These are phyloP conservation scores for Diglossa cyanea DNA, from an alignment of 2,797 vertebrate genomes.

Conservation along the genomic window DNA sequence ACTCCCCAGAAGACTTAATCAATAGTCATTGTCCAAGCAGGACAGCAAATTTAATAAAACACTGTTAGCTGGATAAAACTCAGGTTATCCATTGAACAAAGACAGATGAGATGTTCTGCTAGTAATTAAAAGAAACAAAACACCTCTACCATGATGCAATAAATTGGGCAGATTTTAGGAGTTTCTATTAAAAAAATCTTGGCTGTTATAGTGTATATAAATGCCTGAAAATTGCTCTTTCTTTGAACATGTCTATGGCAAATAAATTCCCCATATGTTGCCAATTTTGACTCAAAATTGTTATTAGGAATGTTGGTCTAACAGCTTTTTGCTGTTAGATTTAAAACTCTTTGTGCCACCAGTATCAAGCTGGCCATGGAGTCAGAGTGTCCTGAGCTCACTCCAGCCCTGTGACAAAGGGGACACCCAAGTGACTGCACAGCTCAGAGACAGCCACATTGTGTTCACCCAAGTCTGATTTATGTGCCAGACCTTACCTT, in stretches of 20 bases:
- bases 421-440: rapidly evolving
- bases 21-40: neutral
- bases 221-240: neutral
- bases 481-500: slow-evolving; percentile 78
- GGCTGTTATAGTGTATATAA: neutral
- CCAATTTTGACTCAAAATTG: neutral
- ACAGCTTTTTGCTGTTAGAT: neutral
- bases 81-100: neutral
- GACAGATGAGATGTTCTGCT: neutral
- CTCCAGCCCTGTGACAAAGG: neutral
- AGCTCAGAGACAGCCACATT: neutral
- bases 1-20: neutral
- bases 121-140: neutral
- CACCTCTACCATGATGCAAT: neutral
- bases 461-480: rapidly evolving
- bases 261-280: neutral
- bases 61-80: neutral
- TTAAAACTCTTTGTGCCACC: neutral
- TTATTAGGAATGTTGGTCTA: neutral
- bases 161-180: neutral
- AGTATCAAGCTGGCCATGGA: neutral
- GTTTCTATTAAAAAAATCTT: neutral
- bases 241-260: rapidly evolving
- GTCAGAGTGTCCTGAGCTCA: neutral
- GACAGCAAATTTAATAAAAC: neutral